Evolutionary conservation across 2,888 invertebrate species (phyloP), one percentile per base, ranked within the genome.

Genomic region (Zhengitettix transpicula): DNA sequence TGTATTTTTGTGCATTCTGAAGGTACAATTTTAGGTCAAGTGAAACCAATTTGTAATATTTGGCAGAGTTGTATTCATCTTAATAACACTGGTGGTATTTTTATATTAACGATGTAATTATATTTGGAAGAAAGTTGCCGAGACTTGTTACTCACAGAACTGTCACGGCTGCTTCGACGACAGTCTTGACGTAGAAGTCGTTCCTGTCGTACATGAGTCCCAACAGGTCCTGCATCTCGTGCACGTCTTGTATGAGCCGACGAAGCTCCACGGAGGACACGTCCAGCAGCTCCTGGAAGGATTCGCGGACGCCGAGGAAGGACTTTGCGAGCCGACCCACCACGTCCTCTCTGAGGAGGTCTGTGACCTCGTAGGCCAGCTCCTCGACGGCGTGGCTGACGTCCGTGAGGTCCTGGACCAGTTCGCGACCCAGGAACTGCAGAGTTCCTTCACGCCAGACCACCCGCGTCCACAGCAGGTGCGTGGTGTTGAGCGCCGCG

Each of bases 361-460:
- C 61, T 14, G 60, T 55, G 16, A 61, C 56, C 40, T 58, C 58
- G 40, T 59, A 60, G 40, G 60, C 58, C 10, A 62, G 59, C 17
- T 59, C 60, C 40, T 59, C 57, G 28, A 59, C 54, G 16, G 61
- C 62, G 40, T 61, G 57, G 2, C 44, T 44, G 10, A 65, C 54
- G 52, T 64, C 65, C 12, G 56, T 57, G 54, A 63, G 61, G n/a
- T 62, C 61, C n/a, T 55, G 56, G 12, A 62, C 52, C 42, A 65
- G 41, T n/a, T 59, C 57, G 17, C 56, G 55, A 28, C 59, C 54
- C 42, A 66, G 56, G 16, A 67, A 67, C 40, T 66, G 61, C 10
- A 66, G 10, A 1, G 67, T 58, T 17, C 67, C 67, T 2, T 67
- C 66, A 12, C 67, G 65, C 71, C 71, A 71, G 10, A 65, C 62